Conservation (phyloP, 2,113 vertebrate genomes). For the Potamarius usumacintae region DNA sequence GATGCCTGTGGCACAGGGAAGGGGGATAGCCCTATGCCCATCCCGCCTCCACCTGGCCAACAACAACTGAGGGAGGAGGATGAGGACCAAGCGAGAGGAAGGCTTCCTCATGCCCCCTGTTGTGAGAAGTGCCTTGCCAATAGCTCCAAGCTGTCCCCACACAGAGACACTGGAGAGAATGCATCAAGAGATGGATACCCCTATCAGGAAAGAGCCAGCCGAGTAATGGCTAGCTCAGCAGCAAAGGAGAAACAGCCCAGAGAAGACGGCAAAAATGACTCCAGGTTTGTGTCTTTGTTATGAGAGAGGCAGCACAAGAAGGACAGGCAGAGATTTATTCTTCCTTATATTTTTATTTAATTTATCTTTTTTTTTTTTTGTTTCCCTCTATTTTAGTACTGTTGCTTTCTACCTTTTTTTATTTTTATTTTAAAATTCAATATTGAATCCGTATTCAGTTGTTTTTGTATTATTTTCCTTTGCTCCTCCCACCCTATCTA, state of each 20-base stretch:
- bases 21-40: conserved; percentile 56
- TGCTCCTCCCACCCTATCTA: conserved; percentile 46
- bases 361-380: neutral
- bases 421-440: conserved; percentile 26
- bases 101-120: conserved; percentile 59
- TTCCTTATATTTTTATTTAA: neutral
- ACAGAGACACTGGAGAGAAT: conserved; percentile 57
- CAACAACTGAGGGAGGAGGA: conserved; percentile 60
- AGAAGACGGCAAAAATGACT: conserved; percentile 38
- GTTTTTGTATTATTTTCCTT: conserved; percentile 36
- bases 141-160: conserved; percentile 56
- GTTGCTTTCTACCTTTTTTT: neutral
- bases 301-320: neutral
- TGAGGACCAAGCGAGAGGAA: conserved; percentile 57
- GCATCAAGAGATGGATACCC: conserved; percentile 59
- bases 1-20: conserved; percentile 65
- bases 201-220: conserved; percentile 66
- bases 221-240: conserved; percentile 58
- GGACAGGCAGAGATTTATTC: neutral
- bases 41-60: conserved; percentile 53
- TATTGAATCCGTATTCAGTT: conserved; percentile 35
- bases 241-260: conserved; percentile 50
- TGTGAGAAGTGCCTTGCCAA: conserved; percentile 81
- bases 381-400: neutral
- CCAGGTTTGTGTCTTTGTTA: conserved; percentile 39